phyloP scores from a whole-genome alignment of 2,113 vertebrate species.

The Smithornis capensis region DNA sequence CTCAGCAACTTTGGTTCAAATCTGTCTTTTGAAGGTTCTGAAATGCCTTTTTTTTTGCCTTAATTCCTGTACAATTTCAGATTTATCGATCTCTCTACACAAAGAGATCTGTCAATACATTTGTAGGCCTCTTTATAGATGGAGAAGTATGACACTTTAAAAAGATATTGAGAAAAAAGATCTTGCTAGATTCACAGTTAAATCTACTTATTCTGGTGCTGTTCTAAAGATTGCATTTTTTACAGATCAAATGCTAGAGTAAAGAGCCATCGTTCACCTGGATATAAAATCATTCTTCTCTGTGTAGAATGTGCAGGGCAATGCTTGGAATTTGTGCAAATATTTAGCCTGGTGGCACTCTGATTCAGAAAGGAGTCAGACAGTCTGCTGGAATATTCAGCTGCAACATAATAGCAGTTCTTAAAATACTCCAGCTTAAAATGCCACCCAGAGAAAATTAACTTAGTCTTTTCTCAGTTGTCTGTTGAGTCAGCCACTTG shows the following conservation, averaged over 20 bases:
- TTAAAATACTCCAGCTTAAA: constrained; percentile 44
- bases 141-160: neutral
- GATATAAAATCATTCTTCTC: neutral
- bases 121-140: neutral
- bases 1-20: constrained; percentile 3
- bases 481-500: constrained; percentile 46
- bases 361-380: constrained; percentile 19
- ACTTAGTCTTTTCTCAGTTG: constrained; percentile 39
- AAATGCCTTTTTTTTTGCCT: neutral
- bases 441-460: constrained; percentile 4
- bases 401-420: constrained; percentile 31
- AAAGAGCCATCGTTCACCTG: neutral
- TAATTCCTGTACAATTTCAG: neutral
- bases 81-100: neutral
- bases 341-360: neutral
- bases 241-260: neutral
- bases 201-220: neutral
- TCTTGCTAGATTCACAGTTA: neutral
- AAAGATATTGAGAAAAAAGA: neutral
- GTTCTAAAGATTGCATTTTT: neutral
- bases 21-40: neutral
- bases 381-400: constrained; percentile 8
- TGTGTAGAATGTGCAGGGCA: neutral
- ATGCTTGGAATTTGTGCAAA: constrained; percentile 2
- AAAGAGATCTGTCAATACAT: neutral